Evolutionary conservation across 1,140 invertebrate genomes (phyloP).

Genomic region (Pseudomyrmex cubaensis): DNA sequence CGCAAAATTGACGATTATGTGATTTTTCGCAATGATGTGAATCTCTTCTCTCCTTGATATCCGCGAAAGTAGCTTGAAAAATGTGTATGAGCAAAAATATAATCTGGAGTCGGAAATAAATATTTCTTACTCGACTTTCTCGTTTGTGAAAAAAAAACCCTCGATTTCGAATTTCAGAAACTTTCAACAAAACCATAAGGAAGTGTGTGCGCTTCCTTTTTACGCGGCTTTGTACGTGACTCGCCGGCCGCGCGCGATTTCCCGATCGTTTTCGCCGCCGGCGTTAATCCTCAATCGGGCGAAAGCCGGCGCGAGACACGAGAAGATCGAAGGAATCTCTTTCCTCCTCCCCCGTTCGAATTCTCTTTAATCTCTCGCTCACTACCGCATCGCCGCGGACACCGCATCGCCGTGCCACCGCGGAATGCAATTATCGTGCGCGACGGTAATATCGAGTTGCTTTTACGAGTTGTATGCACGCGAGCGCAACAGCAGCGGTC

Average conservation of each 20-base stretch:
- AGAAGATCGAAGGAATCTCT: constrained; percentile 31
- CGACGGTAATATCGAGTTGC: constrained; percentile 46
- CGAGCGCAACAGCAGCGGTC: neutral
- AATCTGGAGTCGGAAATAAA: neutral
- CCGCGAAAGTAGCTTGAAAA: neutral
- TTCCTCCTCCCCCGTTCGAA: neutral
- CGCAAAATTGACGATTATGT: neutral
- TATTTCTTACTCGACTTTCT: neutral
- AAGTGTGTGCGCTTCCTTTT: neutral
- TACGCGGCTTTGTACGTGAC: neutral
- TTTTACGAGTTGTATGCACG: constrained; percentile 34
- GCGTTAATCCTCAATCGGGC: constrained; percentile 50
- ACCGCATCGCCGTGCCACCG: constrained; percentile 26
- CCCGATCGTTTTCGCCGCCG: constrained; percentile 13
- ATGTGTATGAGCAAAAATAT: too few relatives aligned
- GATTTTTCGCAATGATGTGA: neutral
- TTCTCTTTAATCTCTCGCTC: constrained; percentile 32
- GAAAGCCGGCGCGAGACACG: constrained; percentile 42
- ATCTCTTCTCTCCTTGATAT: neutral
- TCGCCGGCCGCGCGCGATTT: neutral
- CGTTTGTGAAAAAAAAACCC: neutral
- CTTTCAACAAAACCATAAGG: neutral
- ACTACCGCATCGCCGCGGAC: constrained; percentile 1
- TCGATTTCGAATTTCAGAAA: neutral
- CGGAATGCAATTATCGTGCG: constrained; percentile 64